These are phyloP conservation scores for Morone chrysops DNA, from an alignment of 2,113 vertebrate species.

Conservation along the genomic window DNA sequence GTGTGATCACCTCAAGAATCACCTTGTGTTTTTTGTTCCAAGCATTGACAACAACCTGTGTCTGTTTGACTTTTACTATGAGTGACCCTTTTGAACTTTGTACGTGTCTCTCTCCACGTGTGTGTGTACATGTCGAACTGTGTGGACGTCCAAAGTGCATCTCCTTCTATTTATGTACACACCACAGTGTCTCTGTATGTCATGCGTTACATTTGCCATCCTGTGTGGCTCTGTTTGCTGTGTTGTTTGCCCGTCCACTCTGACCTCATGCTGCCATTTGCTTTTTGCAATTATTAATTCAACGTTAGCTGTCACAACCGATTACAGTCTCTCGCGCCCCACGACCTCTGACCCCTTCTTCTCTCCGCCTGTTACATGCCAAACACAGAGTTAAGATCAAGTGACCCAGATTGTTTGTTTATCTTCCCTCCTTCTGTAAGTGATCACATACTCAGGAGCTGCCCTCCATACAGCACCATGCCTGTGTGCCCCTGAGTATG, in stretches of 20 bases:
- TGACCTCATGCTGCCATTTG: conserved; percentile 66
- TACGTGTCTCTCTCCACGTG: not conserved
- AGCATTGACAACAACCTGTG: not conserved
- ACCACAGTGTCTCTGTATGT: conserved; percentile 34
- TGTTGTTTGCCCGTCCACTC: conserved; percentile 1
- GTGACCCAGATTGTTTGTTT: conserved; percentile 72
- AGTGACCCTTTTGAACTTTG: conserved; percentile 30
- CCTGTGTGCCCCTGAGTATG: conserved; percentile 24
- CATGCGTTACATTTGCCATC: conserved; percentile 41
- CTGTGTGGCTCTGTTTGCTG: conserved; percentile 46
- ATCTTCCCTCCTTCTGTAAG: conserved; percentile 50
- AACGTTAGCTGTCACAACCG: conserved; percentile 68
- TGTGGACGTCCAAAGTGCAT: not conserved
- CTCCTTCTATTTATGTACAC: conserved; percentile 20
- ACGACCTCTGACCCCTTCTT: conserved; percentile 62
- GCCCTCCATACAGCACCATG: conserved; percentile 26
- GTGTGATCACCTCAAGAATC: not conserved
- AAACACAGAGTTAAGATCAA: conserved; percentile 55
- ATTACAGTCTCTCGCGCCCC: conserved; percentile 63
- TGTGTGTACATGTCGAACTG: not conserved
- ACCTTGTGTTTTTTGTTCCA: not conserved
- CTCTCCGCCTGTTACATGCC: conserved; percentile 56
- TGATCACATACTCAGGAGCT: conserved; percentile 56
- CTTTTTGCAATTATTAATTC: conserved; percentile 78
- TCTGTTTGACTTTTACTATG: conserved; percentile 2